phyloP scores from a whole-genome alignment of 53 echinoderm and acorn worm genomes.

The Paelopatides confundens region DNA sequence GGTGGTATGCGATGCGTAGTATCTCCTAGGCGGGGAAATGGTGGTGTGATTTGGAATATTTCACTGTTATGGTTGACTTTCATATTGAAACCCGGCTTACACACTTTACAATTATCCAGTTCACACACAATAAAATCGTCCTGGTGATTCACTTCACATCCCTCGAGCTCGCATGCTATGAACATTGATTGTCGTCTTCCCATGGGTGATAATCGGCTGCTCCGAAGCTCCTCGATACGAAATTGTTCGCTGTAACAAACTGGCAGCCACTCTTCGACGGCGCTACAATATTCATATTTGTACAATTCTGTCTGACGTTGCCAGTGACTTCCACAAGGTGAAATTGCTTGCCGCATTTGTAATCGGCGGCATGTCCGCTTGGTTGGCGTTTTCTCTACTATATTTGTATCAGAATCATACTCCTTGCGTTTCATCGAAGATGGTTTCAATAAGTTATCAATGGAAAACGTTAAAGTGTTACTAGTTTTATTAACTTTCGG shows the following conservation, averaged over 20 bases:
- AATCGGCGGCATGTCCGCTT: background rate
- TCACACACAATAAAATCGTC: conserved; percentile 30
- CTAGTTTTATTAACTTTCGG: background rate
- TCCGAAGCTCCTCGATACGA: conserved; percentile 2
- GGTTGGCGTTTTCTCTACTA: background rate
- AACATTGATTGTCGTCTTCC: background rate
- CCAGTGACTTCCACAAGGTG: background rate
- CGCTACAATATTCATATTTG: background rate
- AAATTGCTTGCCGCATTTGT: background rate
- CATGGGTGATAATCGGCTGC: background rate
- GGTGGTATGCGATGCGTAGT: background rate
- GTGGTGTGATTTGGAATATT: background rate
- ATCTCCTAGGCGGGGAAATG: background rate
- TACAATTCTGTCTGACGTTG: background rate
- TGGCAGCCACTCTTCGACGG: background rate
- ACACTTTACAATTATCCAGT: conserved; percentile 33
- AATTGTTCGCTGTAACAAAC: conserved; percentile 34
- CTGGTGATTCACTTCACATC: conserved; percentile 33
- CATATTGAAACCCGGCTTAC: conserved; percentile 1
- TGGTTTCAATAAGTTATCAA: conserved; percentile 13
- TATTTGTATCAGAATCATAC: background rate
- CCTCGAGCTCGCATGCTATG: conserved; percentile 18
- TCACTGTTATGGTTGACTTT: background rate
- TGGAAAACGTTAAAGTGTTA: conserved; percentile 13
- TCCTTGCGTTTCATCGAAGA: conserved; percentile 4